Base-by-base conservation (phyloP, 2,888 invertebrate genomes). In the Dyspetes luteomarginatus region DNA sequence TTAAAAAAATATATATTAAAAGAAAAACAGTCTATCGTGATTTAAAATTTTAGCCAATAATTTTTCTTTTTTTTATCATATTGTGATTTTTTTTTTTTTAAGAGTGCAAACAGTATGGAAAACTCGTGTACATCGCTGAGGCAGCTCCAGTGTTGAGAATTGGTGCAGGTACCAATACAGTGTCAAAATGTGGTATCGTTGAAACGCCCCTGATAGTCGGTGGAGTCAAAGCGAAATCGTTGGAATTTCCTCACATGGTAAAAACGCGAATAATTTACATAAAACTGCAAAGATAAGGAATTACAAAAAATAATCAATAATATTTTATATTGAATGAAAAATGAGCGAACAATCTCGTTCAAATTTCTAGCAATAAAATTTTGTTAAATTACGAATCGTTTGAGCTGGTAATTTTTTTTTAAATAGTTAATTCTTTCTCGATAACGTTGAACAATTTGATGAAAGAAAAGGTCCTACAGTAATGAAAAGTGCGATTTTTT, bases 181-280 rank as follows among this genome's bases (percentile, higher is more conserved):
- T 89, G 2, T 90, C 92, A 0, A 89, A 91, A 48, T 93, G 93
- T 82, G 91, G 90, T 12, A 91, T 93, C 72, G 86, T 91, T 4
- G 91, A 89, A 41, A 89, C 92, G 4, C 90, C 91, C 26, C 86
- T 93, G 3, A 92, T 93, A 81, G 89, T 93, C 73, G 93, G 93
- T n/a, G 93, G 93, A 4, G 85, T 83, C 1, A 84, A 85, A 68
- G 92, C 93, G 3, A 87, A 85, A 12, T 85, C 87, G 17, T 89
- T 86, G 75, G 92, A 95, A 82, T 95, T 94, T 86, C 95, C 95
- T 3, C 95, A 95, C 82, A 95, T 95, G 95, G 94, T 93, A n/a
- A 77, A 69, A n/a, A n/a, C n/a, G n/a, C n/a, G n/a, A n/a, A n/a
- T n/a, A n/a, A n/a, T n/a, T n/a, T n/a, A n/a, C n/a, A n/a, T n/a